Conservation (phyloP, 2,113 vertebrate genomes). For the Toxotes jaculatrix region DNA sequence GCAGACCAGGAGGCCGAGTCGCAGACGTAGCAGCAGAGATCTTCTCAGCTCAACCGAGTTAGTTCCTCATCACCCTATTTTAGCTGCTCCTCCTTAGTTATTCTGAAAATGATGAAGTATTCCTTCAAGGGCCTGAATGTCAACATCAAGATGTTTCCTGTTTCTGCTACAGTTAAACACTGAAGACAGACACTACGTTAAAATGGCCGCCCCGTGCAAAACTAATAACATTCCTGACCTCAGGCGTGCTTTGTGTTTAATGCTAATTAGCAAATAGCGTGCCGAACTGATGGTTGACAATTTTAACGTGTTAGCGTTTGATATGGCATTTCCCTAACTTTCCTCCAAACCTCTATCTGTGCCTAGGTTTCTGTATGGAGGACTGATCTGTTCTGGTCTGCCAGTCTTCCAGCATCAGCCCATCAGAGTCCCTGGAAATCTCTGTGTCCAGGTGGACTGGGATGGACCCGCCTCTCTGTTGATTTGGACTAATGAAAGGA, state of each 20-base stretch:
- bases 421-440: constrained; percentile 62
- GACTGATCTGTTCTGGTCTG: constrained; percentile 67
- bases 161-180: neutral
- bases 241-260: neutral
- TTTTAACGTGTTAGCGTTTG: neutral
- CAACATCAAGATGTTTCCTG: no score
- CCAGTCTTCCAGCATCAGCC: constrained; percentile 77
- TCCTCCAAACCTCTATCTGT: neutral
- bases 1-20: constrained; percentile 86
- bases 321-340: neutral
- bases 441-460: constrained; percentile 50
- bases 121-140: no score
- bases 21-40: constrained; percentile 88
- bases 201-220: neutral
- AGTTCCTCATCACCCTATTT: neutral
- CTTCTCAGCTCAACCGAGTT: constrained; percentile 69
- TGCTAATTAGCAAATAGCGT: no score
- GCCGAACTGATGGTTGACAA: no score
- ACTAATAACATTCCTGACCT: neutral
- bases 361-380: constrained; percentile 73
- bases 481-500: constrained; percentile 58
- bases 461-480: constrained; percentile 64
- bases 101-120: no score
- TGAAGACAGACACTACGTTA: neutral
- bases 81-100: neutral